These are phyloP conservation scores for Dendrolimus punctatus DNA, from an alignment of 1,140 invertebrate genomes.

Conservation along the genomic window DNA sequence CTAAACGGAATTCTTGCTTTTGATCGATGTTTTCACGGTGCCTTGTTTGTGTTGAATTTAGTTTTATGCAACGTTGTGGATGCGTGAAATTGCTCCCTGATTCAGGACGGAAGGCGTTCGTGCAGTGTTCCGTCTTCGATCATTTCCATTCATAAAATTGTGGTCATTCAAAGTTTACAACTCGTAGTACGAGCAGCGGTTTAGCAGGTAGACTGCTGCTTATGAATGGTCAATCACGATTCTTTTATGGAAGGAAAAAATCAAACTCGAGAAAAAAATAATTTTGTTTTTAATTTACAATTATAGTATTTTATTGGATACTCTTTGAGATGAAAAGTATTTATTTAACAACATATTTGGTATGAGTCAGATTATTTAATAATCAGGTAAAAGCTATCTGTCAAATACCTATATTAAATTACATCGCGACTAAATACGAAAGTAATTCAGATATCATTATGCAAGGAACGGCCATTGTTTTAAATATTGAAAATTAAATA, in stretches of 20 bases:
- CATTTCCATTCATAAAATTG: constrained; percentile 33
- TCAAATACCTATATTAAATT: no score
- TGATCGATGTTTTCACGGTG: constrained; percentile 26
- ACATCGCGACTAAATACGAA: no score
- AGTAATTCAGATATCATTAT: no score
- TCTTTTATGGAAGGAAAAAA: constrained; percentile 8
- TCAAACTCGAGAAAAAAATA: constrained; percentile 5
- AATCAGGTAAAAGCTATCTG: no score
- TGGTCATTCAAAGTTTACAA: constrained; percentile 51
- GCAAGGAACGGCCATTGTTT: no score
- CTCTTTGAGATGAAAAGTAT: no score
- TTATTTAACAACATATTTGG: no score
- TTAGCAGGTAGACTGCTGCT: constrained; percentile 30
- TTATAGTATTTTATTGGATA: no score
- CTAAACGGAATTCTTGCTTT: constrained; percentile 28
- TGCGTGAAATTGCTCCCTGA: constrained; percentile 59
- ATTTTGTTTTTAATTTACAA: no score
- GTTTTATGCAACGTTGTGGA: constrained; percentile 59
- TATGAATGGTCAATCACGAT: neutral
- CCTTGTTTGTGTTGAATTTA: constrained; percentile 33
- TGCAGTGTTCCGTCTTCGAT: constrained; percentile 22
- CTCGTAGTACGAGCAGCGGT: constrained; percentile 30
- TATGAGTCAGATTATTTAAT: no score
- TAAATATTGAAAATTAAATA: no score
- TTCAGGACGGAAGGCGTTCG: constrained; percentile 42